Percentiles rank a stretch among this genome's conserved stretches.
phyloP scores from a whole-genome alignment of 2,113 vertebrate species.

The Orcinus orca region DNA sequence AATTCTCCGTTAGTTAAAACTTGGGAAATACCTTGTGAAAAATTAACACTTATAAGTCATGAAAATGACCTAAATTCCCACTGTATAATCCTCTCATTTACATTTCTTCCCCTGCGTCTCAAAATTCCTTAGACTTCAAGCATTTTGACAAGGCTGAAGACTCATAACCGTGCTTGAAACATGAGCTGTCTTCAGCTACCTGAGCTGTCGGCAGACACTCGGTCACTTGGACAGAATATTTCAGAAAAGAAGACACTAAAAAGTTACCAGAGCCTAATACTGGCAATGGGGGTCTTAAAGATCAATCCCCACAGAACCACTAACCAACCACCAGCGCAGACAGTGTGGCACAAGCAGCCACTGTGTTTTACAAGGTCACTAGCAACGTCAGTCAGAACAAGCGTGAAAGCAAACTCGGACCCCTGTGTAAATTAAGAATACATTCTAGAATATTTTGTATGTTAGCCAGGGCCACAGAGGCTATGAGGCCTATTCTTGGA shows the following conservation, averaged over 20 bases:
- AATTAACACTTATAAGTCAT: neutral
- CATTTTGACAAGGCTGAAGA: neutral
- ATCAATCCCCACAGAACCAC: neutral
- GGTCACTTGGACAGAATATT: neutral
- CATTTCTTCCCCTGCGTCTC: neutral
- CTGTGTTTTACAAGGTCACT: neutral
- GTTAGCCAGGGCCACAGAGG: neutral
- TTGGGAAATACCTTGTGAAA: constrained; percentile 23
- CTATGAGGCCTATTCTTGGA: neutral
- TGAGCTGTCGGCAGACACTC: neutral
- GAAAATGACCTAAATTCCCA: constrained; percentile 24
- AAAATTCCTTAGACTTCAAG: constrained; percentile 24
- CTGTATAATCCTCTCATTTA: constrained; percentile 17
- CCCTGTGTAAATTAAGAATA: neutral
- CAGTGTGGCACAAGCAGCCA: neutral
- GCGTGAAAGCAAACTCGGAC: neutral
- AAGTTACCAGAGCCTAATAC: neutral
- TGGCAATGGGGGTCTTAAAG: neutral
- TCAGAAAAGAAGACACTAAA: neutral
- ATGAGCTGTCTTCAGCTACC: neutral
- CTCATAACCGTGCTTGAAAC: neutral
- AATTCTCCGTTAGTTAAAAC: neutral
- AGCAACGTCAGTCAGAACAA: neutral
- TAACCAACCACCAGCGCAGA: neutral
- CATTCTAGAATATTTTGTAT: neutral